Evolutionary conservation across 2,888 invertebrate genomes (phyloP).

Genomic region (Steinernema scapterisci): DNA sequence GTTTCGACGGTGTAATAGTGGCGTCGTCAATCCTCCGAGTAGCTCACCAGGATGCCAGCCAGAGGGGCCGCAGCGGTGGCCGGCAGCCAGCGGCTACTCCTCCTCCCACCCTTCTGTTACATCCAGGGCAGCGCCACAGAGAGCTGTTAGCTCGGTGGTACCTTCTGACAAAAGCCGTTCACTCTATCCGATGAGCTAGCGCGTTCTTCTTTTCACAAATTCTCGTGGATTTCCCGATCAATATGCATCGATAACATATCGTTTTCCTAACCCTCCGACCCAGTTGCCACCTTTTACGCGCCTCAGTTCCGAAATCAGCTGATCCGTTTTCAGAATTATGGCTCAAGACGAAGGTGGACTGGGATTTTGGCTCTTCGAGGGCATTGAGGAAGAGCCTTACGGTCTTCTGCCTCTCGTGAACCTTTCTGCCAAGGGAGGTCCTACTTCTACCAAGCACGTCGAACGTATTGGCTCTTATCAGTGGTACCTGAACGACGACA

Average conservation of each 20-base stretch:
- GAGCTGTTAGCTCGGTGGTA: no score
- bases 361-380: conserved; percentile 67
- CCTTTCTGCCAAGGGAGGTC: conserved; percentile 62
- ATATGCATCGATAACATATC: neutral
- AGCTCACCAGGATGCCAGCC: neutral
- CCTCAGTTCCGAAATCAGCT: neutral
- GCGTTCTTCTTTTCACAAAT: neutral
- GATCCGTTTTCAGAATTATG: neutral
- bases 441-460: conserved; percentile 64
- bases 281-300: no score
- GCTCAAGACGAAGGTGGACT: neutral
- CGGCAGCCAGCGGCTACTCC: conserved; percentile 12
- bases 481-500: conserved; percentile 65
- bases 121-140: neutral
- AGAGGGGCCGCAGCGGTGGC: neutral
- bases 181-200: neutral
- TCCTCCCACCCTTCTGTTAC: neutral
- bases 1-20: conserved; percentile 7
- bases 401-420: conserved; percentile 65
- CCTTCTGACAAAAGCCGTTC: conserved; percentile 1
- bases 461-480: conserved; percentile 66
- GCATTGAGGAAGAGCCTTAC: conserved; percentile 65
- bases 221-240: neutral
- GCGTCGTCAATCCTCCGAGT: conserved; percentile 1
- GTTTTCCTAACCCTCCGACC: neutral